phyloP scores from a whole-genome alignment of 2,113 vertebrate genomes.

The Carlito syrichta region DNA sequence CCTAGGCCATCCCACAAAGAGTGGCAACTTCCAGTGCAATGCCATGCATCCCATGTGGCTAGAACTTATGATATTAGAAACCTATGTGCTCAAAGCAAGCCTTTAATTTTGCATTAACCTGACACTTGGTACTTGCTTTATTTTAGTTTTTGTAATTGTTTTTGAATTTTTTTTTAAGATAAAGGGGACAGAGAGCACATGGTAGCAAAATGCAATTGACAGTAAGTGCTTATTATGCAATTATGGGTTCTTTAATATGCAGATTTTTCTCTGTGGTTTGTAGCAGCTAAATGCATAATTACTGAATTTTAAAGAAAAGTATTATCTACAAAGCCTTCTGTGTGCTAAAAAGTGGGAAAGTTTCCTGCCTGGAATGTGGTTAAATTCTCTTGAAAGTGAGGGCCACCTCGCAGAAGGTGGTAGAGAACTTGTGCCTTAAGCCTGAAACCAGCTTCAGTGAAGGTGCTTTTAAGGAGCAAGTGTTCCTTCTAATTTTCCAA shows the following conservation, averaged over 20 bases:
- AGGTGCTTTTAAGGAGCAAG: background rate
- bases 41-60: accelerated
- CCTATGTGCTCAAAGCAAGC: background rate
- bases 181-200: background rate
- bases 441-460: no score
- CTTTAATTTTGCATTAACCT: background rate
- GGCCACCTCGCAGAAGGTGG: accelerated
- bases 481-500: background rate
- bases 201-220: background rate
- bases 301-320: background rate
- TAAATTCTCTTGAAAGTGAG: background rate
- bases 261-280: constrained; percentile 7
- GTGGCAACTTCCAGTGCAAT: accelerated
- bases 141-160: background rate
- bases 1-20: background rate
- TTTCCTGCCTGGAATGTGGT: background rate
- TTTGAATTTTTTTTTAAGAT: background rate
- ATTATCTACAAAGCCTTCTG: background rate
- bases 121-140: background rate
- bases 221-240: constrained; percentile 48
- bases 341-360: background rate
- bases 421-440: background rate
- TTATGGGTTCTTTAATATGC: constrained; percentile 28
- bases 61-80: background rate
- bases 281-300: constrained; percentile 28